Conservation (phyloP, 2,797 vertebrate genomes). For the Chaetophractus vellerosus region DNA sequence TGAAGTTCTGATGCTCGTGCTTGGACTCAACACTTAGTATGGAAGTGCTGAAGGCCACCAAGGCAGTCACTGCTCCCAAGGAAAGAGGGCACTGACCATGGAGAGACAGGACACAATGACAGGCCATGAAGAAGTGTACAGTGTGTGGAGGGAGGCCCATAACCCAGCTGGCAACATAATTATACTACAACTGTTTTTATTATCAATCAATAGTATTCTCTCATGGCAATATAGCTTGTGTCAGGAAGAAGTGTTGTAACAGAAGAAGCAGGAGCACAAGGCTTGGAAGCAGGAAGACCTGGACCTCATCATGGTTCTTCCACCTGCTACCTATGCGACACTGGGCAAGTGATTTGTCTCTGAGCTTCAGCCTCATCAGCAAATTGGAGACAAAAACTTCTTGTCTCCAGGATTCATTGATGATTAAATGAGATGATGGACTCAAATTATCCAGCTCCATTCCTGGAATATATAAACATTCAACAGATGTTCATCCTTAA, state of each 20-base stretch:
- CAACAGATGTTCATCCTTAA: neutral
- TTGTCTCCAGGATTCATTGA: neutral
- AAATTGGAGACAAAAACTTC: neutral
- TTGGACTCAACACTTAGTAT: neutral
- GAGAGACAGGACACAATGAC: neutral
- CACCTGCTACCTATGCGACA: neutral
- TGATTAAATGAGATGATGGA: neutral
- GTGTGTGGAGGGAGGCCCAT: neutral
- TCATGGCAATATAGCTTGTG: neutral
- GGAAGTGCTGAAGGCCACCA: neutral
- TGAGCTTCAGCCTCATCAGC: neutral
- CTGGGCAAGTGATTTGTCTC: neutral
- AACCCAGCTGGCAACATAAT: neutral
- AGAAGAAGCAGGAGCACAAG: neutral
- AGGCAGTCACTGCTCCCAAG: neutral
- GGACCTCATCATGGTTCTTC: neutral
- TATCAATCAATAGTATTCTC: neutral
- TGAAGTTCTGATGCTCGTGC: neutral
- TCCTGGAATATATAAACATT: neutral
- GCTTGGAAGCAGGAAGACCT: neutral
- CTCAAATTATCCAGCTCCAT: neutral
- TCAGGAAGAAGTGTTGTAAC: neutral
- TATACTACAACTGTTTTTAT: neutral
- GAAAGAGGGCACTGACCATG: rapidly evolving
- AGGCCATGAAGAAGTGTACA: neutral